Evolutionary conservation across 2,888 invertebrate genomes (phyloP), one percentile per base, ranked within the genome.

Genomic region (Strigamia crassipes): DNA sequence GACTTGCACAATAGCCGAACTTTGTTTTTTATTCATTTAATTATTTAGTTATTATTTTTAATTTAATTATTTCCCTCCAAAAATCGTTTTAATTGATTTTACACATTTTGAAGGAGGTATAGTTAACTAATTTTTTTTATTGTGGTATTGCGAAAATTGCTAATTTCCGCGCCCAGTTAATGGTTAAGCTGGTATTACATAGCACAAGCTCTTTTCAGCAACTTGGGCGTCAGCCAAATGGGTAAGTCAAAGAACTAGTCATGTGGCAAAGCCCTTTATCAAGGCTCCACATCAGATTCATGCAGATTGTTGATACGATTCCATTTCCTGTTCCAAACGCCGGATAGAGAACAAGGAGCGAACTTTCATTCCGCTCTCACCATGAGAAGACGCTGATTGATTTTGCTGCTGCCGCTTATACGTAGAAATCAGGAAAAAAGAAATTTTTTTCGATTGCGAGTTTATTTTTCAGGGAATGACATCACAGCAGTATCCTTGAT

Each of bases 291-390:
- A 78, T 78, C 78, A 78, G 78, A 42, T 78, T 42, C 78, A 38
- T 78, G 41, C 38, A 78, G 78, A 78, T 78, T 78, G 38, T 78
- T 78, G 78, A 42, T 78, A 78, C 78, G 78, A 78, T 78, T 78
- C 78, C 78, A 78, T 78, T 78, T 78, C 78, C 78, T 78, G 41
- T 73, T 73, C 73, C 73, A 73, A 73, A 73, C 38, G 78, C 78
- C 42, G 38, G 78, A 78, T 42, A 38, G 41, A 78, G 42, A 78
- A 78, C 42, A 42, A 78, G 78, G 78, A 73, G 78, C 78, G 23
- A 38, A 78, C 78, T 78, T 78, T 78, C 38, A 78, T 78, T 78
- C 38, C 78, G 23, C 38, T 78, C 78, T 38, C 42, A 38, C 21
- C 21, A 18, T 38, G 42, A 41, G 42, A 42, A 78, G 21, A 23